Evolutionary conservation across 2,888 invertebrate species (phyloP), one percentile per base, ranked within the genome.

Genomic region (Conomelus anceps): DNA sequence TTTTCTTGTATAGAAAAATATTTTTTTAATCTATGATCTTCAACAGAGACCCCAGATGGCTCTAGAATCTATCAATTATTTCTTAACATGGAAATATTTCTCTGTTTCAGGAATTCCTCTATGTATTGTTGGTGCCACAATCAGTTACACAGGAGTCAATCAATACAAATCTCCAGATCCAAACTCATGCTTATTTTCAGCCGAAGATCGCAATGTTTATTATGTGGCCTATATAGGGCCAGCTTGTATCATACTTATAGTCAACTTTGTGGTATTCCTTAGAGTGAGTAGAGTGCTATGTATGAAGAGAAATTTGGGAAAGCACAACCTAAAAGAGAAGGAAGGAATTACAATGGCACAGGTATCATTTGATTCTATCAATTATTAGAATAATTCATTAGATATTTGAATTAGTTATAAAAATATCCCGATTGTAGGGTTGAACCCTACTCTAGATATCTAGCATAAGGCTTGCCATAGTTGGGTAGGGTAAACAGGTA

Each of bases 51-150:
- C n/a, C n/a, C n/a, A n/a, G n/a, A 7, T 26, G 11, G 26, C 26
- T 26, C 26, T 26, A 26, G 11, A 26, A 26, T 26, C 26, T 11
- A 7, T n/a, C n/a, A n/a, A n/a, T n/a, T n/a, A 63, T 63, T 20
- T 63, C 22, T 63, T 1, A 29, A 23, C 84, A 22, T 84, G n/a
- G 84, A 22, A 84, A 7, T 6, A 22, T 84, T 6, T 22, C 6
- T 29, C 41, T 24, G 17, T 84, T 84, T 23, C 22, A 90, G 90
- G 90, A 22, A 17, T 85, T 20, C 90, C 90, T 11, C 20, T 90
- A 20, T 90, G 90, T 63, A 85, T 90, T 23, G 90, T 90, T 23
- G 89, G 89, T 85, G 90, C 89, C 20, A 90, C 89, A 0, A 26
- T 90, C 22, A 87, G 85, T 22, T 63, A 89, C 34, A 85, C 89